A percentile compares a stretch with the other conserved stretches of the same genome.
Conservation (phyloP, 2,888 invertebrate genomes). For the Pyrrhia umbra region DNA sequence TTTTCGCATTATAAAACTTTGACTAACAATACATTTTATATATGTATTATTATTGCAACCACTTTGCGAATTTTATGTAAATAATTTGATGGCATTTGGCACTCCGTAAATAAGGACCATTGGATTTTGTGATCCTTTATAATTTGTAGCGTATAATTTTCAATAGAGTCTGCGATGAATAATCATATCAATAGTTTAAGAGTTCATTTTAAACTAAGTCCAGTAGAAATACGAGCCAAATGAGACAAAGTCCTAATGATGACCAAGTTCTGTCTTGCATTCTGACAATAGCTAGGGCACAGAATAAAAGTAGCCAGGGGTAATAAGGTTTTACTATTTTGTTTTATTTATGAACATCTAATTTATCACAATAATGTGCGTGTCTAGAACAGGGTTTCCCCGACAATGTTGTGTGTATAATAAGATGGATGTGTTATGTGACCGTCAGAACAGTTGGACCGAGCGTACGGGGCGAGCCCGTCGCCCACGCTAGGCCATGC, state of each 20-base stretch:
- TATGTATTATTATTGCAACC: neutral
- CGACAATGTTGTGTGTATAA: slow-evolving; percentile 9
- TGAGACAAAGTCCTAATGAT: no score
- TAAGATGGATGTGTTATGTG: slow-evolving; percentile 14
- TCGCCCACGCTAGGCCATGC: slow-evolving; percentile 14
- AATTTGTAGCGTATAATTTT: neutral
- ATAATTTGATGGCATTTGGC: neutral
- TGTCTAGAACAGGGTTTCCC: slow-evolving; percentile 51
- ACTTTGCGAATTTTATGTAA: neutral
- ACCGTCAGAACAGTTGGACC: slow-evolving; percentile 28
- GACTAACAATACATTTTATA: neutral
- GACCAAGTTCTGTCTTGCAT: no score
- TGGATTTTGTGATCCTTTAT: neutral
- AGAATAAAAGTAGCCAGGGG: no score
- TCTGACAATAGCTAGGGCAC: no score
- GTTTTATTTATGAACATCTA: neutral
- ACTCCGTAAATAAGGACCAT: slow-evolving; percentile 11
- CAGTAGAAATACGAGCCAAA: no score
- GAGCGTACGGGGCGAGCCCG: slow-evolving; percentile 21
- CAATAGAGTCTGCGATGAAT: neutral
- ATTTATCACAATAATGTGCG: neutral
- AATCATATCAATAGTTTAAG: neutral
- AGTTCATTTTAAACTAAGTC: neutral
- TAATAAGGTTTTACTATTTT: no score
- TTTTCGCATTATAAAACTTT: slow-evolving; percentile 29